Percentiles rank a stretch among this genome's conserved stretches.
These are phyloP conservation scores for Pseudorhiza aurosa DNA, from an alignment of 30 jellyfish, hydroid and myxozoan species.

Conservation along the genomic window DNA sequence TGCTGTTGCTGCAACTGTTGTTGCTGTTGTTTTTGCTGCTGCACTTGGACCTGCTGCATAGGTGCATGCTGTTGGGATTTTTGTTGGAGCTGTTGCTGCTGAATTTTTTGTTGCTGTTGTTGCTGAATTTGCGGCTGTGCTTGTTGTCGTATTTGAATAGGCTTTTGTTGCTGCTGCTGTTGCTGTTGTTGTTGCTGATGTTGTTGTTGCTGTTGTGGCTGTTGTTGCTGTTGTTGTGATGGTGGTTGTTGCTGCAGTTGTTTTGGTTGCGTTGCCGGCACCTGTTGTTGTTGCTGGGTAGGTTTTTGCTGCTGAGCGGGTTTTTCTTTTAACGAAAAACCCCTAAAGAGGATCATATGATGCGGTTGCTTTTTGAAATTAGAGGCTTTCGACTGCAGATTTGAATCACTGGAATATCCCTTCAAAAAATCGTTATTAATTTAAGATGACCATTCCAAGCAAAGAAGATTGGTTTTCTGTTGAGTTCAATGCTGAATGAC, in stretches of 20 bases:
- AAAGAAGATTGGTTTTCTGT: too few species aligned
- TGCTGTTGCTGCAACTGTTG: background rate
- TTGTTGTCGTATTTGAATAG: too few species aligned
- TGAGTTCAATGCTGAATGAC: too few species aligned
- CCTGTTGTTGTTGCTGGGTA: slow-evolving; percentile 13
- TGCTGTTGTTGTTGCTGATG: background rate
- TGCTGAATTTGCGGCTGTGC: background rate
- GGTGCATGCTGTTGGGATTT: background rate
- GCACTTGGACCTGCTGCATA: slow-evolving; percentile 6
- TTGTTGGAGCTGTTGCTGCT: slow-evolving; percentile 3
- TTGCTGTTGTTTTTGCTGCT: slow-evolving; percentile 2
- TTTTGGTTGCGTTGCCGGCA: background rate
- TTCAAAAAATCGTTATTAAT: background rate
- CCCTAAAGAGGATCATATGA: slow-evolving; percentile 77
- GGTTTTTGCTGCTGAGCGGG: background rate
- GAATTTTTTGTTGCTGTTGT: background rate
- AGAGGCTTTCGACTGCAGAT: slow-evolving; percentile 15
- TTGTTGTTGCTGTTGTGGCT: too few species aligned
- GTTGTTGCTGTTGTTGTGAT: background rate
- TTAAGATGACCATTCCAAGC: too few species aligned
- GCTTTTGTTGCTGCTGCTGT: background rate
- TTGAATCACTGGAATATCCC: slow-evolving; percentile 57
- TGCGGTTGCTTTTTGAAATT: slow-evolving; percentile 50
- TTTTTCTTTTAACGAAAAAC: slow-evolving; percentile 54
- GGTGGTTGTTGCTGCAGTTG: slow-evolving; percentile 3